A percentile compares a stretch with the other conserved stretches of the same genome.
phyloP scores from a whole-genome alignment of 2,113 vertebrate species.

The Arothron firmamentum region DNA sequence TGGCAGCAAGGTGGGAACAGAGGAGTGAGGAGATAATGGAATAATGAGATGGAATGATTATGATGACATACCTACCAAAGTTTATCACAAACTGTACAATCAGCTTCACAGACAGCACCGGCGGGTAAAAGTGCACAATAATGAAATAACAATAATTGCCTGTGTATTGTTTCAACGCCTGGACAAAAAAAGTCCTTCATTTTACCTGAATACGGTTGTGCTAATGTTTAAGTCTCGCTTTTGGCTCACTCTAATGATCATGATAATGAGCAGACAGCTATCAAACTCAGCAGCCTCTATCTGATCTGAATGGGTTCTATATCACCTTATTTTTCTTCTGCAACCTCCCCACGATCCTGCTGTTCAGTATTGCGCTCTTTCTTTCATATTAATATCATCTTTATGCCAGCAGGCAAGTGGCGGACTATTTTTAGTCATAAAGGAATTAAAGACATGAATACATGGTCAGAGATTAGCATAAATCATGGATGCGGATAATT shows the following conservation, averaged over 20 bases:
- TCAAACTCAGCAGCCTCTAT: slow-evolving; percentile 48
- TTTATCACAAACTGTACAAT: slow-evolving; percentile 29
- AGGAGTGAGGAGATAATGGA: slow-evolving; percentile 19
- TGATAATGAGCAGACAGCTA: slow-evolving; percentile 17
- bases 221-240: slow-evolving; percentile 25
- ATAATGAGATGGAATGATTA: slow-evolving; percentile 65
- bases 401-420: slow-evolving; percentile 54
- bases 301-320: slow-evolving; percentile 55
- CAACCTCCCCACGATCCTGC: slow-evolving; percentile 33
- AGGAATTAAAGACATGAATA: slow-evolving; percentile 63
- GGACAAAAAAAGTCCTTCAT: slow-evolving; percentile 3
- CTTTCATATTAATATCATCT: slow-evolving; percentile 61
- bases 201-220: slow-evolving; percentile 23
- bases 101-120: not conserved
- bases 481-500: slow-evolving; percentile 66
- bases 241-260: slow-evolving; percentile 41
- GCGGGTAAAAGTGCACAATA: too few relatives aligned
- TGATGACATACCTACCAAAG: slow-evolving; percentile 59
- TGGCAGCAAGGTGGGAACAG: slow-evolving; percentile 34
- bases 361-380: slow-evolving; percentile 33
- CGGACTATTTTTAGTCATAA: slow-evolving; percentile 66
- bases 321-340: slow-evolving; percentile 29
- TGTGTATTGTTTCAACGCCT: not conserved
- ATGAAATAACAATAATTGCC: not conserved
- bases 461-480: slow-evolving; percentile 72